Conservation (phyloP, 30 jellyfish, hydroid and myxozoan species). For the Aurelia coerulea region DNA sequence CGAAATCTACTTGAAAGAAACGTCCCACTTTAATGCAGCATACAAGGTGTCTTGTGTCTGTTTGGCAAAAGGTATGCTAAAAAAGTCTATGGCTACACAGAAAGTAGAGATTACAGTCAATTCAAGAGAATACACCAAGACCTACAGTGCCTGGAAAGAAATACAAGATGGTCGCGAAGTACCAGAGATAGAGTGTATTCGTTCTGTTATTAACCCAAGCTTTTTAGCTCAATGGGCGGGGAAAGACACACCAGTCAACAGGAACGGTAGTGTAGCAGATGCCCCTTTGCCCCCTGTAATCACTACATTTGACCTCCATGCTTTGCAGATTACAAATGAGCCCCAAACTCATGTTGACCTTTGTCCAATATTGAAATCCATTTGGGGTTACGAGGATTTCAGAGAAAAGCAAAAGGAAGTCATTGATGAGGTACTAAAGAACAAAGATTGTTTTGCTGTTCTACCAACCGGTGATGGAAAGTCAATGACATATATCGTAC, state of each 20-base stretch:
- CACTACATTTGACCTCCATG: not conserved
- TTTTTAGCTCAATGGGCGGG: too few relatives aligned
- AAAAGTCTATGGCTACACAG: too few relatives aligned
- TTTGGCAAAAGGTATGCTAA: too few relatives aligned
- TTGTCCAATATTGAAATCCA: not conserved
- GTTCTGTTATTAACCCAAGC: too few relatives aligned
- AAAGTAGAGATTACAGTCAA: too few relatives aligned
- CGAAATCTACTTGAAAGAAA: not conserved
- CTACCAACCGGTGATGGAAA: not conserved
- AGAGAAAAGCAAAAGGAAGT: constrained; percentile 1
- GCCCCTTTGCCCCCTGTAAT: not conserved
- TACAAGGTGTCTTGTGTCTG: too few relatives aligned
- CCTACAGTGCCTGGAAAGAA: too few relatives aligned
- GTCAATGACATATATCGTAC: not conserved
- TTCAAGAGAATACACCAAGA: too few relatives aligned
- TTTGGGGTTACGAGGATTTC: constrained; percentile 2
- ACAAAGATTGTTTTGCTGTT: not conserved
- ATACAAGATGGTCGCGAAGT: too few relatives aligned
- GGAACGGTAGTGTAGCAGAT: not conserved
- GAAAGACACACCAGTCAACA: too few relatives aligned
- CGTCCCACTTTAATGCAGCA: too few relatives aligned
- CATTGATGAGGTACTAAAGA: not conserved
- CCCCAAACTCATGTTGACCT: not conserved
- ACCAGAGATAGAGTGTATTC: too few relatives aligned
- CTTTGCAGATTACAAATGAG: not conserved